Percentiles rank a stretch among this genome's conserved stretches.
Evolutionary conservation across 2,113 vertebrate species (phyloP).

Genomic region (Nipponia nippon): DNA sequence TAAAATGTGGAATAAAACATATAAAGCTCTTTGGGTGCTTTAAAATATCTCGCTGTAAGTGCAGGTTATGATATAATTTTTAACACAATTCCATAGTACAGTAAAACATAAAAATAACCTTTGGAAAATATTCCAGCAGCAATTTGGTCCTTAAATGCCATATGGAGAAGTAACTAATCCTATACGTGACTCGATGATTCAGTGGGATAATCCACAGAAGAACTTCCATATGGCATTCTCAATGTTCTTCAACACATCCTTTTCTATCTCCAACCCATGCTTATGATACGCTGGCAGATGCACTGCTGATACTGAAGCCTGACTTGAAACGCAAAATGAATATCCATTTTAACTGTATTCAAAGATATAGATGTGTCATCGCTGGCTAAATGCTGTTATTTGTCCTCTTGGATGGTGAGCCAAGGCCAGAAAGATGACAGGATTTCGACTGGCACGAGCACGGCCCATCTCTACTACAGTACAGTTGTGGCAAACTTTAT

Average conservation of each 20-base stretch:
- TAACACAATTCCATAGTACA: background rate
- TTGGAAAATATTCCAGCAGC: background rate
- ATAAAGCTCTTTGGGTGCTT: background rate
- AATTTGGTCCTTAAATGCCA: background rate
- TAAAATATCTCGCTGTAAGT: background rate
- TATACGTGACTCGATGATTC: background rate
- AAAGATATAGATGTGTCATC: background rate
- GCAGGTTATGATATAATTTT: background rate
- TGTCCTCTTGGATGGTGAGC: background rate
- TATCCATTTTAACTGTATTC: background rate
- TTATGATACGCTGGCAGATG: background rate
- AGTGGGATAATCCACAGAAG: background rate
- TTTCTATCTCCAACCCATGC: background rate
- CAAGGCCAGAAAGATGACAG: background rate
- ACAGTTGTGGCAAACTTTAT: background rate
- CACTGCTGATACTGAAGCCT: background rate
- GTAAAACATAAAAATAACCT: background rate
- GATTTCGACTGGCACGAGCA: background rate
- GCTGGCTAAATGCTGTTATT: background rate
- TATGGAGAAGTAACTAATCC: slow-evolving; percentile 27
- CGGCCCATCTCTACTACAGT: accelerated
- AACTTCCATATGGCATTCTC: slow-evolving; percentile 6
- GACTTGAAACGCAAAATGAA: background rate
- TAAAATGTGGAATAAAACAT: background rate
- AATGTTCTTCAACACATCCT: background rate